Conservation (phyloP, 2,888 invertebrate genomes). For the Caenorhabditis afra region DNA sequence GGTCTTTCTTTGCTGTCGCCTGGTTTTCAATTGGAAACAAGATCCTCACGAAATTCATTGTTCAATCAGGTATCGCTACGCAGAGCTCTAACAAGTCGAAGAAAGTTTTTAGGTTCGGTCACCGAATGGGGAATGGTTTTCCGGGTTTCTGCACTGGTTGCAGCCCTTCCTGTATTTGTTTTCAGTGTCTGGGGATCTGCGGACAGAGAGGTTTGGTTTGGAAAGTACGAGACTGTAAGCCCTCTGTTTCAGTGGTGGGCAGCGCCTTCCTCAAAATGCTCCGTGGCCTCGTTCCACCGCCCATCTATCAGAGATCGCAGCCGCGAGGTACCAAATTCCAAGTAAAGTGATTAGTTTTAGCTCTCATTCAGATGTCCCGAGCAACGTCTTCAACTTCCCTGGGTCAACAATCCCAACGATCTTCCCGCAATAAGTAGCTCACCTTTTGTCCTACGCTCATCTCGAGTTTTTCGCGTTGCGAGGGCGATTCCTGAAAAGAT, state of each 20-base stretch:
- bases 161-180: constrained; percentile 74
- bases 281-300: constrained; percentile 67
- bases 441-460: not conserved
- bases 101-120: constrained; percentile 60
- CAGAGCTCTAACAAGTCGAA: no score
- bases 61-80: constrained; percentile 71
- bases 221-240: not conserved
- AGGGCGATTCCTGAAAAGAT: constrained; percentile 19
- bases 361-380: constrained; percentile 55
- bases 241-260: constrained; percentile 73
- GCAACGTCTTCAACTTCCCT: constrained; percentile 59
- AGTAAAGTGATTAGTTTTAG: not conserved
- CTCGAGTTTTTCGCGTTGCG: not conserved
- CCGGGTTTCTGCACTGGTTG: constrained; percentile 75
- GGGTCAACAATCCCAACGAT: constrained; percentile 36
- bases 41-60: constrained; percentile 78
- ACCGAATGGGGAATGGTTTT: constrained; percentile 78
- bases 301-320: constrained; percentile 49
- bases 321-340: constrained; percentile 50
- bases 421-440: not conserved
- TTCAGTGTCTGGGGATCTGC: constrained; percentile 78
- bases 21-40: constrained; percentile 78
- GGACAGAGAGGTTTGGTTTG: constrained; percentile 66
- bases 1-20: constrained; percentile 73
- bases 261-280: constrained; percentile 73